These are phyloP conservation scores for Poliocrania exsul DNA, from an alignment of 2,797 vertebrate genomes.

Conservation along the genomic window DNA sequence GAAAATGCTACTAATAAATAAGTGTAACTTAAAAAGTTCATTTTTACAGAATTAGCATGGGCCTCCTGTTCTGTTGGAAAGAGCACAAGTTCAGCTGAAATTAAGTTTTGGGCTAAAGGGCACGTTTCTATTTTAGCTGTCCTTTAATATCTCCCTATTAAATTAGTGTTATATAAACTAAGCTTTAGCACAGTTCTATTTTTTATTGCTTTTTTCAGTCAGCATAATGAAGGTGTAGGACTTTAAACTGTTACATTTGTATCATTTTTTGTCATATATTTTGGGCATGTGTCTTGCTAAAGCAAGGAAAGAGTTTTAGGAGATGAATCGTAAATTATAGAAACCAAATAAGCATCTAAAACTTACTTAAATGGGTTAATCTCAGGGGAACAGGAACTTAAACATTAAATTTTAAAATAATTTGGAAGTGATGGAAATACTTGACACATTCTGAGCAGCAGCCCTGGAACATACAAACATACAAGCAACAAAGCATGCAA, in stretches of 20 bases:
- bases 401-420: not conserved
- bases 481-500: not conserved
- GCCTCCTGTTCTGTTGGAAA: constrained; percentile 4
- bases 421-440: not conserved
- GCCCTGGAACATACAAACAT: not conserved
- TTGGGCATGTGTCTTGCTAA: not conserved
- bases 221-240: not conserved
- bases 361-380: not conserved
- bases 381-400: not conserved
- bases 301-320: not conserved
- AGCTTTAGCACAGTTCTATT: not conserved
- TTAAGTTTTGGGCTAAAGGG: constrained; percentile 23
- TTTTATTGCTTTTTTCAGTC: not conserved
- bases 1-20: constrained; percentile 3
- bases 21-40: not conserved
- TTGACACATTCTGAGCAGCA: not conserved
- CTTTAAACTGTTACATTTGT: not conserved
- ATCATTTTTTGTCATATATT: not conserved
- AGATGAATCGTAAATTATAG: not conserved
- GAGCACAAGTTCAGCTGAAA: not conserved
- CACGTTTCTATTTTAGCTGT: constrained; percentile 17
- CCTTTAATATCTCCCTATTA: constrained; percentile 27
- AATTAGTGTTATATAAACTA: constrained; percentile 8
- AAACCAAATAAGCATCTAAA: not conserved
- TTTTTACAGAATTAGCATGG: constrained; percentile 13